Conservation (phyloP, 1,140 invertebrate species). For the Drosophila kurseongensis region DNA sequence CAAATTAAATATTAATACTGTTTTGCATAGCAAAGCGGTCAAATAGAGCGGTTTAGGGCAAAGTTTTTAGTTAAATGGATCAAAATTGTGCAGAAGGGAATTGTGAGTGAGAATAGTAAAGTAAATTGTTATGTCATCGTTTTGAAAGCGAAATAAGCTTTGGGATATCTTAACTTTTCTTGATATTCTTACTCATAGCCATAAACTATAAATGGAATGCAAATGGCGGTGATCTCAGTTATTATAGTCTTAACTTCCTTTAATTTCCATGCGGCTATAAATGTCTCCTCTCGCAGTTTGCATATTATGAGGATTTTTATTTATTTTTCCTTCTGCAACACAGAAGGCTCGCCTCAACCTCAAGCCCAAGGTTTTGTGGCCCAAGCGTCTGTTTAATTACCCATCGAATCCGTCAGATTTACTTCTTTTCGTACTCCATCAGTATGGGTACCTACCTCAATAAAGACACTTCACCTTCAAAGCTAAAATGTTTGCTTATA, state of each 20-base stretch:
- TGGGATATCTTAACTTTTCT: too few species aligned
- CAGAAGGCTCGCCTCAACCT: constrained; percentile 15
- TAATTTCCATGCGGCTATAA: not conserved
- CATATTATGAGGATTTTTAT: not conserved
- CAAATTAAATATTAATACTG: constrained; percentile 23
- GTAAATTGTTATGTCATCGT: not conserved
- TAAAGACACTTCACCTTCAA: constrained; percentile 63
- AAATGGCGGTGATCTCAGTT: not conserved
- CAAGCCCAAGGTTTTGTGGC: constrained; percentile 17
- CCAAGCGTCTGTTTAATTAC: constrained; percentile 41
- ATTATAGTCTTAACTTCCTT: not conserved
- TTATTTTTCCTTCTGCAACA: constrained; percentile 11
- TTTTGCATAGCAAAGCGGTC: constrained; percentile 3
- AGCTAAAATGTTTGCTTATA: constrained; percentile 28
- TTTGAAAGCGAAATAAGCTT: not conserved
- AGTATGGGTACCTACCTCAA: constrained; percentile 59
- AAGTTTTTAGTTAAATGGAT: constrained; percentile 24
- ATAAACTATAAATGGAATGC: not conserved
- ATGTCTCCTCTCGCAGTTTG: constrained; percentile 1
- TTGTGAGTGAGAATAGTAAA: not conserved
- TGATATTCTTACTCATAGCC: not conserved
- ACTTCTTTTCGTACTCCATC: constrained; percentile 29
- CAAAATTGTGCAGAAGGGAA: not conserved
- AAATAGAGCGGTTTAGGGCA: too few species aligned
- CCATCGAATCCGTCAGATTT: constrained; percentile 35